Evolutionary conservation across 2,113 vertebrate genomes (phyloP).

Genomic region (Microcebus murinus): DNA sequence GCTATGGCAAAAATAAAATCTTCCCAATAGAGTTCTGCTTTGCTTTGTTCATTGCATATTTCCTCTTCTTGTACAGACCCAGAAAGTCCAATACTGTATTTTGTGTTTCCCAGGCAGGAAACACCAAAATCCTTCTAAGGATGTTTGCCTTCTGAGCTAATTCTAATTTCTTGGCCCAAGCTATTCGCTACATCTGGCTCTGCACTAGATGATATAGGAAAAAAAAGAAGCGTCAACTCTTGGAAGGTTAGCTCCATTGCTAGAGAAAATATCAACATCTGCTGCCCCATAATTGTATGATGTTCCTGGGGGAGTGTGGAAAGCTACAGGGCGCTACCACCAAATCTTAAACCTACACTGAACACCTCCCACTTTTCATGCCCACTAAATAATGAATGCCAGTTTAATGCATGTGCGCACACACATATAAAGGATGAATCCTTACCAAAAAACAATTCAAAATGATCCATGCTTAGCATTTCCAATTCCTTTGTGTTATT

Average conservation of each 20-base stretch:
- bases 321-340: background rate
- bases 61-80: background rate
- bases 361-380: background rate
- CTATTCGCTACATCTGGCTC: background rate
- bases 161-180: constrained; percentile 5
- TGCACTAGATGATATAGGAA: background rate
- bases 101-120: background rate
- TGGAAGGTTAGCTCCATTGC: background rate
- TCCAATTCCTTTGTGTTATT: constrained; percentile 16
- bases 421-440: background rate
- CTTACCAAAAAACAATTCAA: constrained; percentile 7
- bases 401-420: background rate
- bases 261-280: constrained; percentile 39
- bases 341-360: background rate
- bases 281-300: background rate
- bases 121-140: background rate
- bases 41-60: background rate
- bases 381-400: constrained; percentile 37
- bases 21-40: background rate
- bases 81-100: background rate
- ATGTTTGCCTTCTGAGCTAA: constrained; percentile 19
- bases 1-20: background rate
- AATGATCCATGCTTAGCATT: constrained; percentile 26
- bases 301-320: background rate
- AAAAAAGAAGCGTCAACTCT: background rate